These are phyloP conservation scores for Zoanthus solanderi DNA, from an alignment of 92 coral and sea anemone genomes.

Conservation along the genomic window DNA sequence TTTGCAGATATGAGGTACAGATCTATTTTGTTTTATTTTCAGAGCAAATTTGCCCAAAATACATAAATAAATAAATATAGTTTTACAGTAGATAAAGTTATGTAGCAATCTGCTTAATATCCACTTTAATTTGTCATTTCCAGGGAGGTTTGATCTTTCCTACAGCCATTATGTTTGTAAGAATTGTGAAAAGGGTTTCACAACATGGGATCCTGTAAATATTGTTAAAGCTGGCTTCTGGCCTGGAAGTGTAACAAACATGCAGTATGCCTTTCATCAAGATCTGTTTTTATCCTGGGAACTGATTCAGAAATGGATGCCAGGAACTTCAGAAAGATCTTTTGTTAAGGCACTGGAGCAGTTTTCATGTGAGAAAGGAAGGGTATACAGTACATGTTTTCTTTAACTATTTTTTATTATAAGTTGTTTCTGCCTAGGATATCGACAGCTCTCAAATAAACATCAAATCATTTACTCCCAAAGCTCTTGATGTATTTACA, in stretches of 20 bases:
- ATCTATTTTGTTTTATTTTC: no score
- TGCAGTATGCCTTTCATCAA: slow-evolving; percentile 27
- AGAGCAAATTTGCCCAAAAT: no score
- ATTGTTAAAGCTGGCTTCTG: slow-evolving; percentile 8
- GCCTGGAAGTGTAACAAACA: slow-evolving; percentile 14
- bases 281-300: slow-evolving; percentile 25
- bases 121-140: neutral
- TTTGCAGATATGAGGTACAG: no score
- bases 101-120: neutral
- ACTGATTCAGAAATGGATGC: slow-evolving; percentile 30
- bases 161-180: neutral
- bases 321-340: slow-evolving; percentile 25
- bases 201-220: neutral
- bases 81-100: no score
- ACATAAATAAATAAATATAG: no score
- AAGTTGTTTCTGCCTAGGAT: no score
- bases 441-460: no score
- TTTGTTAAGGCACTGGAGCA: slow-evolving; percentile 27
- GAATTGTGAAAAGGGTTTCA: neutral
- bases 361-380: neutral
- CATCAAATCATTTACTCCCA: no score
- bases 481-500: neutral
- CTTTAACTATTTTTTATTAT: no score
- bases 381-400: slow-evolving; percentile 19
- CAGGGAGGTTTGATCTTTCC: slow-evolving; percentile 1